A percentile compares a stretch with the other conserved stretches of the same genome.
These are phyloP conservation scores for Cetonia aurata DNA, from an alignment of 2,888 invertebrate species.

Conservation along the genomic window DNA sequence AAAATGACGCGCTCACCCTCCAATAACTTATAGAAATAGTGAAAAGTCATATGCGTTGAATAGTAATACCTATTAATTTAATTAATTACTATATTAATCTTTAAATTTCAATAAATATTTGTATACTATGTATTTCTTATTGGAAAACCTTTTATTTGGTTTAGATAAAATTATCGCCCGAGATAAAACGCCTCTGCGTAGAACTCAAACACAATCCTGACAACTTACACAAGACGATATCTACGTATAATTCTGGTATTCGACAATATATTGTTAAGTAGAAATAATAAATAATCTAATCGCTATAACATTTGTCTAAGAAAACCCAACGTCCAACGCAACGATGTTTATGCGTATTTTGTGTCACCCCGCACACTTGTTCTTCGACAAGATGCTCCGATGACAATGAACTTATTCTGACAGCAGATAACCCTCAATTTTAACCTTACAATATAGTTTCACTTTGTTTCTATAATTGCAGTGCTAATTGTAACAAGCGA, in stretches of 20 bases:
- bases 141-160: no score
- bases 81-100: no score
- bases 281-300: no score
- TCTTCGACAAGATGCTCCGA: background rate
- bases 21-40: no score
- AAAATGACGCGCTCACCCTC: no score
- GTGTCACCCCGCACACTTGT: background rate
- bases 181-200: background rate
- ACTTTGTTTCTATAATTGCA: background rate
- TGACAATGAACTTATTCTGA: slow-evolving; percentile 7
- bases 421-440: background rate
- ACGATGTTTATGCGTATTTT: background rate
- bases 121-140: no score
- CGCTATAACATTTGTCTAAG: no score
- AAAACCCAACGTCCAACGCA: no score
- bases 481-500: background rate
- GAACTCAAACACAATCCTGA: background rate
- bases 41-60: no score
- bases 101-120: no score
- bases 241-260: background rate
- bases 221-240: background rate
- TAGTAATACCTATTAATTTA: no score
- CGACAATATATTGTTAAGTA: no score
- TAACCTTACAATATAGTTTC: background rate
- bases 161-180: background rate